Evolutionary conservation across 2,113 vertebrate genomes (phyloP).

Genomic region (Ahaetulla prasina): DNA sequence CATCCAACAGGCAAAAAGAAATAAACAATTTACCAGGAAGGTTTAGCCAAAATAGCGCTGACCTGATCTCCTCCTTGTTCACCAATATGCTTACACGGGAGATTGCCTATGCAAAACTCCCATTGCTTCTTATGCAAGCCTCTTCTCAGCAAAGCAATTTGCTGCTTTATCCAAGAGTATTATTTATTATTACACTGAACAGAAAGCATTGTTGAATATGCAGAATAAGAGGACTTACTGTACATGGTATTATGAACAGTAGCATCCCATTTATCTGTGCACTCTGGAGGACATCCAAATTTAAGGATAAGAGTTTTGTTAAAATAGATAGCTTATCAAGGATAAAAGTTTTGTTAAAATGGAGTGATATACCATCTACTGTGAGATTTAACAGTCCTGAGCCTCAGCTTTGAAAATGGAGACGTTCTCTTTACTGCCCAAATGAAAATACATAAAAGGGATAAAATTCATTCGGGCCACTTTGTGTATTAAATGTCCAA

Average conservation of each 20-base stretch:
- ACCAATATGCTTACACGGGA: neutral
- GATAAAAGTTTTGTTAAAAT: neutral
- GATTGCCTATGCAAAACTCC: neutral
- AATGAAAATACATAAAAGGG: constrained; percentile 26
- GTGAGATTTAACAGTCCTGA: neutral
- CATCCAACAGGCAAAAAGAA: neutral
- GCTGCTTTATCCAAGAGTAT: neutral
- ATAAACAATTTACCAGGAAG: neutral
- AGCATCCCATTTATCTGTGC: neutral
- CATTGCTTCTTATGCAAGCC: neutral
- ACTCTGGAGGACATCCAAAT: constrained; percentile 4
- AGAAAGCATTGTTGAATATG: constrained; percentile 24
- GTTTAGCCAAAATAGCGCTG: constrained; percentile 1
- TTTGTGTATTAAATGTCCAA: neutral
- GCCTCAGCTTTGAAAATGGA: neutral
- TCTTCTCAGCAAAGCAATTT: constrained; percentile 5
- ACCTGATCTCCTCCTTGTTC: neutral
- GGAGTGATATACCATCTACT: neutral
- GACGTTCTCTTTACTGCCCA: neutral
- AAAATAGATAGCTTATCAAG: constrained; percentile 11
- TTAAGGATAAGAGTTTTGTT: constrained; percentile 14
- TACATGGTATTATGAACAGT: neutral
- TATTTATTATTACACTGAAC: neutral
- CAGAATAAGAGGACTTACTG: constrained; percentile 23
- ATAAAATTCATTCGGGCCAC: neutral